These are phyloP conservation scores for Axis porcinus DNA, from an alignment of 2,113 vertebrate species.

Conservation along the genomic window DNA sequence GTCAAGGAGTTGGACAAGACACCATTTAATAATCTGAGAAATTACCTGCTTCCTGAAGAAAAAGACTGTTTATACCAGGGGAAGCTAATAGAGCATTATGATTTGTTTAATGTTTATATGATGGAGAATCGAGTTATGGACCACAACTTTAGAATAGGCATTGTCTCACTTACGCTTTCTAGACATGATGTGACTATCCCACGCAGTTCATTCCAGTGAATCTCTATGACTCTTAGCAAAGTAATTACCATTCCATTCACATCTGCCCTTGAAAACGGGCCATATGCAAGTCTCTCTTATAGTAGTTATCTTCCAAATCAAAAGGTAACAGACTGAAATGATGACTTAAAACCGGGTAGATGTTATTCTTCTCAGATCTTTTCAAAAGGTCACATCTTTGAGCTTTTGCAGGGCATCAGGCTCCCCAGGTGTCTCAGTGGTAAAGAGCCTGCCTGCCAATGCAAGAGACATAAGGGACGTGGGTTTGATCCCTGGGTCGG, in stretches of 20 bases:
- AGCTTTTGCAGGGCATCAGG: conserved; percentile 49
- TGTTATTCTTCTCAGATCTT: conserved; percentile 63
- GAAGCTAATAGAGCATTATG: background rate
- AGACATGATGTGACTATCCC: background rate
- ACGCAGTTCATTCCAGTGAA: background rate
- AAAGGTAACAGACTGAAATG: conserved; percentile 58
- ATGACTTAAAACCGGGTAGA: background rate
- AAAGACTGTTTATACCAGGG: background rate
- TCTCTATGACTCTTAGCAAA: conserved; percentile 59
- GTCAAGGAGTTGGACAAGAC: background rate
- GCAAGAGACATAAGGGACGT: background rate
- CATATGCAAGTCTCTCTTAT: conserved; percentile 53
- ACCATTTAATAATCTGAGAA: background rate
- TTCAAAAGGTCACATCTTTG: conserved; percentile 56
- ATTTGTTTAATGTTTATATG: background rate
- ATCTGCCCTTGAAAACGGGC: conserved; percentile 64
- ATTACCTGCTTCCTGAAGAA: background rate
- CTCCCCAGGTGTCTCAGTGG: background rate
- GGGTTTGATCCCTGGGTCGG: background rate
- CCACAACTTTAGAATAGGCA: background rate
- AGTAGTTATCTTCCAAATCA: conserved; percentile 57
- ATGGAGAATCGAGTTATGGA: background rate
- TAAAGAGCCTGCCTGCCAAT: background rate
- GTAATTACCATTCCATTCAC: conserved; percentile 67
- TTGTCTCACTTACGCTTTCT: background rate